Evolutionary conservation across 2,797 vertebrate genomes (phyloP).

Genomic region (Poeciliopsis presidionis): DNA sequence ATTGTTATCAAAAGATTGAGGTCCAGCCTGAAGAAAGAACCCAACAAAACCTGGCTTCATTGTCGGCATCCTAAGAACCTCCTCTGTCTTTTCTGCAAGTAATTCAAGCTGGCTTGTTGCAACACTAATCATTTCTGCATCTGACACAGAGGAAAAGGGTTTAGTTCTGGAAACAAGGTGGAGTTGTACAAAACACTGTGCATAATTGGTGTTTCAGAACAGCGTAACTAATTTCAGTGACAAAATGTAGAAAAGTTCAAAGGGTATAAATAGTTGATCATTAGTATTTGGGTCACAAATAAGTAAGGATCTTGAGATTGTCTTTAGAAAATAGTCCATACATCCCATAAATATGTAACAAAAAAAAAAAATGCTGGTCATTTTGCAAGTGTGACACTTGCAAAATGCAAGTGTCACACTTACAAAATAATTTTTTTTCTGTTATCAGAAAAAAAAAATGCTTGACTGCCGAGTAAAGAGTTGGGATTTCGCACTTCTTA

Average conservation of each 20-base stretch:
- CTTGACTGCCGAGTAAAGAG: not conserved
- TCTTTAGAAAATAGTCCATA: not conserved
- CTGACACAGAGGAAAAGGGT: not conserved
- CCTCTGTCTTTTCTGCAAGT: not conserved
- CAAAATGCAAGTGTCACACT: too few species aligned
- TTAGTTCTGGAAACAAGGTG: not conserved
- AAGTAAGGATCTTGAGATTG: not conserved
- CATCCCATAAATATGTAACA: not conserved
- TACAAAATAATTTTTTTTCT: too few species aligned
- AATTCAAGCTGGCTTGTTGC: slow-evolving; percentile 8
- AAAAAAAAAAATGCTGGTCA: not conserved
- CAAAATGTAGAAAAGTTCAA: not conserved
- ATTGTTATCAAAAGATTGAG: slow-evolving; percentile 50
- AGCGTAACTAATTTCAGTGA: not conserved
- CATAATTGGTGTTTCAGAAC: not conserved
- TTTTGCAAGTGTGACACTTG: not conserved
- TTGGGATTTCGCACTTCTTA: not conserved
- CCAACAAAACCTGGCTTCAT: not conserved
- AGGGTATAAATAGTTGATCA: not conserved
- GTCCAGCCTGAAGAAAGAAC: slow-evolving; percentile 11
- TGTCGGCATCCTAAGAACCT: slow-evolving; percentile 1
- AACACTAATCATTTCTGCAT: not conserved
- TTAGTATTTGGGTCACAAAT: not conserved
- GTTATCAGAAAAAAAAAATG: not conserved
- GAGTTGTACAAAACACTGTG: not conserved